Base-by-base conservation (phyloP, 2,113 vertebrate genomes). In the Saiga tatarica region DNA sequence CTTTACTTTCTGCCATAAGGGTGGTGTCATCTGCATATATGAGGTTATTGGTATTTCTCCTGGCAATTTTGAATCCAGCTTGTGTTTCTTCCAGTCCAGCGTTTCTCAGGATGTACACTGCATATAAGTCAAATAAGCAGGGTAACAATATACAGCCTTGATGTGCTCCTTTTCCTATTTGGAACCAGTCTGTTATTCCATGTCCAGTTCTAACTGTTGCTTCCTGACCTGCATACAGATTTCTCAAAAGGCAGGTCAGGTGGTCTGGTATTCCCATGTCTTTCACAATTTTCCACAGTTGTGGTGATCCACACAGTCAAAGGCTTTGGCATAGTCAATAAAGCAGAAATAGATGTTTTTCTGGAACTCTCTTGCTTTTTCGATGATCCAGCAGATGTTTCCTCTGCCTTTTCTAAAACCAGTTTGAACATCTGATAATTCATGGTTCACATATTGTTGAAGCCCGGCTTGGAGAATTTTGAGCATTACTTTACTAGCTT, bases 41-140 rank as follows among this genome's bases (percentile, higher is more conserved):
- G 30, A 64, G 60, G 14, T 16, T 33, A 64, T 8, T 64, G 30
- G 16, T 33, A 60, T 28, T 59, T 33, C 7, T 33, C 14, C 6
- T 7, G 1, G 14, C 30, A 64, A 7, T 16, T 1, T 64, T 33
- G 6, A 16, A 0, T 64, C 60, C 30, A 33, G 60, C 6, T 33
- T 64, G 60, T 64, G 60, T 5, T 52, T 52, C 50, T 16, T 15
- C 50, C 6, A 64, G 14, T 3, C 30, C 30, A 64, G 14, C 6
- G 0, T 64, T 33, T 33, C 30, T 33, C 30, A 64, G 16, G 30
- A 64, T 64, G 60, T 64, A 33, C 14, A 2, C 30, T 64, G 60
- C 30, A 64, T 62, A 33, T 64, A 64, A 64, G 60, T 7, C 2
- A 33, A 64, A 33, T 16, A 64, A 64, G 14, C 60, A 64, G 30